Percentiles rank a stretch among this genome's conserved stretches.
Conservation (phyloP, 2,888 invertebrate genomes). For the Nomada fucata region DNA sequence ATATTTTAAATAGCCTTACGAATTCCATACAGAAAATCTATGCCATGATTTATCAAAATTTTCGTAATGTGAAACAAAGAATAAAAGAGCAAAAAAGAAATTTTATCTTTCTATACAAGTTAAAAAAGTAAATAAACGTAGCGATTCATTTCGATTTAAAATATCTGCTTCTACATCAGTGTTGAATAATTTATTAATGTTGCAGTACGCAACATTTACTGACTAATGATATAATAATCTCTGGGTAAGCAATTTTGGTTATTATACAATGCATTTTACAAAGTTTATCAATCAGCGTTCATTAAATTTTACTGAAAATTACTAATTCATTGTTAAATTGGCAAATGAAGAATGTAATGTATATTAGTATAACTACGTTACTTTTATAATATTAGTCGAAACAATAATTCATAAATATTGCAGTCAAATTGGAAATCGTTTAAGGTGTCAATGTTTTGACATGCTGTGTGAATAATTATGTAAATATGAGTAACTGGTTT, state of each 20-base stretch:
- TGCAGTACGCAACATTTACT: conserved; percentile 26
- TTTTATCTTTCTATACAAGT: conserved; percentile 62
- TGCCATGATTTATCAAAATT: conserved; percentile 48
- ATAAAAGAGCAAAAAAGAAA: conserved; percentile 46
- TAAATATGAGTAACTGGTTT: conserved; percentile 57
- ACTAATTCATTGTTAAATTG: conserved; percentile 29
- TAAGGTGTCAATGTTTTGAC: conserved; percentile 44
- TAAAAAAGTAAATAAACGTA: conserved; percentile 47
- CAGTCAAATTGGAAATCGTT: conserved; percentile 48
- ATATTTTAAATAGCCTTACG: conserved; percentile 68
- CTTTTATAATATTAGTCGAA: conserved; percentile 32
- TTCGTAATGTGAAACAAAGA: conserved; percentile 59
- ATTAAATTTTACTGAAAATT: conserved; percentile 18
- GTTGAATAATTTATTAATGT: conserved; percentile 30
- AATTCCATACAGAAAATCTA: conserved; percentile 50
- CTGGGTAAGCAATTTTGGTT: conserved; percentile 9
- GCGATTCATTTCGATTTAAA: conserved; percentile 36
- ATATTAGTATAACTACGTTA: conserved; percentile 34
- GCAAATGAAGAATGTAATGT: conserved; percentile 27
- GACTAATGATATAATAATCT: conserved; percentile 3
- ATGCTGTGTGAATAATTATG: conserved; percentile 58
- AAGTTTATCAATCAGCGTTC: conserved; percentile 4
- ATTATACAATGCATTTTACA: conserved; percentile 22
- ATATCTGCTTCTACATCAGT: conserved; percentile 24
- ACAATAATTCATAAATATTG: conserved; percentile 31